Base-by-base conservation (phyloP, 1,140 invertebrate genomes). In the Anastatus disparis region DNA sequence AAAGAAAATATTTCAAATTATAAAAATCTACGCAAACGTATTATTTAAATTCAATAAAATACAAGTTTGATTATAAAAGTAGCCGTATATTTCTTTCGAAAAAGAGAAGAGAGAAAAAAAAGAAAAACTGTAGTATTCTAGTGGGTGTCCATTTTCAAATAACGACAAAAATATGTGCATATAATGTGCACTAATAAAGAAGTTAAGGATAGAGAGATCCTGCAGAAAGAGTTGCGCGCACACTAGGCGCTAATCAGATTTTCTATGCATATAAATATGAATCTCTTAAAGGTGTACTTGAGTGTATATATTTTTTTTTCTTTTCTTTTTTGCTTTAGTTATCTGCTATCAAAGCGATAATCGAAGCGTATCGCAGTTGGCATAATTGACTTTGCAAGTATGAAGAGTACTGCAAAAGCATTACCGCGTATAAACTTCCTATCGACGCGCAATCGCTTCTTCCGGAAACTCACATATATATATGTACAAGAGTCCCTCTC, bases 241-340 rank as follows among this genome's bases (percentile, higher is more conserved):
- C n/a, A n/a, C n/a, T 8, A 48, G 15, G 50, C 15, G n/a, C 38
- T 56, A 65, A 55, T 65, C 63, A 66, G 61, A 69, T 66, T 78
- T 77, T 75, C 74, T 74, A 76, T 78, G 76, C 73, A 77, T 76
- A 77, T 74, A 78, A 76, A 79, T 80, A 77, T 63, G 72, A 75
- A 71, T 72, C 63, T 65, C n/a, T n/a, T n/a, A n/a, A n/a, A n/a
- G n/a, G n/a, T n/a, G n/a, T n/a, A n/a, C n/a, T n/a, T n/a, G n/a
- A n/a, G n/a, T n/a, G n/a, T n/a, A n/a, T n/a, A n/a, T n/a, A n/a
- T n/a, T n/a, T n/a, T n/a, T n/a, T n/a, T n/a, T n/a, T n/a, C n/a
- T n/a, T n/a, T n/a, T n/a, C n/a, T n/a, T n/a, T n/a, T n/a, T n/a
- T n/a, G n/a, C n/a, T n/a, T n/a, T n/a, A n/a, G n/a, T n/a, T n/a